A percentile compares a stretch with the other conserved stretches of the same genome.
phyloP scores from a whole-genome alignment of 2,797 vertebrate species.

The Lepilemur septentrionalis region DNA sequence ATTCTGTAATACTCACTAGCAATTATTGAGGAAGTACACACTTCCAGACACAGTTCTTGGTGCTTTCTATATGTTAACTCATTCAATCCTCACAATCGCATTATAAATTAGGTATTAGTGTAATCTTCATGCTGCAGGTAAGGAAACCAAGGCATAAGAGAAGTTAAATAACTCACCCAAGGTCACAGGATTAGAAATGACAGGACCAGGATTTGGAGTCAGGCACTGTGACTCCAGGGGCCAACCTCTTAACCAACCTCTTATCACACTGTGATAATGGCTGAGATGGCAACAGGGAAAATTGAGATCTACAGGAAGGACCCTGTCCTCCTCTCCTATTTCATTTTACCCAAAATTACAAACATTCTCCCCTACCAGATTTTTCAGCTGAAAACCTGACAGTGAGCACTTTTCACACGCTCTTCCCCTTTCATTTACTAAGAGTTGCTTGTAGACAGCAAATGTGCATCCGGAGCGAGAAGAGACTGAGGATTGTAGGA shows the following conservation, averaged over 20 bases:
- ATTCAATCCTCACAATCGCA: not conserved
- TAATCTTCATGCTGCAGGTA: not conserved
- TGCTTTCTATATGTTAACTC: not conserved
- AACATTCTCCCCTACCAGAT: not conserved
- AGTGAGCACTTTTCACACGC: not conserved
- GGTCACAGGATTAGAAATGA: not conserved
- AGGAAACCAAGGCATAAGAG: not conserved
- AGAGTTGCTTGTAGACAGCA: not conserved
- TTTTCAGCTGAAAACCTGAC: constrained; percentile 8
- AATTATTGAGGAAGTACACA: not conserved
- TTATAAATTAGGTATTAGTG: not conserved
- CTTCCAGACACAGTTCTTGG: not conserved
- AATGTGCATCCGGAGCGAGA: not conserved
- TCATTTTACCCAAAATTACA: not conserved
- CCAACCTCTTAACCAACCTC: not conserved
- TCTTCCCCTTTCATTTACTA: not conserved
- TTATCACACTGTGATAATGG: not conserved
- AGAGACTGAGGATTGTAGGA: not conserved
- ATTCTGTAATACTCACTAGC: not conserved
- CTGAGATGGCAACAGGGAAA: not conserved
- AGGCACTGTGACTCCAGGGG: not conserved
- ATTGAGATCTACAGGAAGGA: not conserved
- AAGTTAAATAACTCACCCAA: not conserved
- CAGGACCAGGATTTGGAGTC: not conserved
- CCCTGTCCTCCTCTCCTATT: not conserved